Percentiles rank a stretch among this genome's conserved stretches.
These are phyloP conservation scores for Podarcis siculus DNA, from an alignment of 2,797 vertebrate genomes.

Conservation along the genomic window DNA sequence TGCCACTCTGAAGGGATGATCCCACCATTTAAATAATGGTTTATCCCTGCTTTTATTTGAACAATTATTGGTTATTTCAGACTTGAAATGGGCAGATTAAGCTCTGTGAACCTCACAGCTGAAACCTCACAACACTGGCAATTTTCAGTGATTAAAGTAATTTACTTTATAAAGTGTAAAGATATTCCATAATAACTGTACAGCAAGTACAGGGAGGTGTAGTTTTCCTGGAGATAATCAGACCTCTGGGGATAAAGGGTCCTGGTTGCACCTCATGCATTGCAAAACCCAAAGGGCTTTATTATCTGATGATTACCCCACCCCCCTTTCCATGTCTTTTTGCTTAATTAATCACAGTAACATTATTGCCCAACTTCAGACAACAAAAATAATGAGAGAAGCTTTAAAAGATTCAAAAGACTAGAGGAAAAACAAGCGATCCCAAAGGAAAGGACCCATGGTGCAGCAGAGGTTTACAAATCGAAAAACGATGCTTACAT, in stretches of 20 bases:
- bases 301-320: conserved; percentile 81
- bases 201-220: conserved; percentile 72
- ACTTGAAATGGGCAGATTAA: conserved; percentile 63
- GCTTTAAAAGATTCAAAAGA: conserved; percentile 81
- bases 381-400: conserved; percentile 84
- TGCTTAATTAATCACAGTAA: conserved; percentile 84
- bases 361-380: conserved; percentile 81
- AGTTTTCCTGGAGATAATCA: conserved; percentile 81
- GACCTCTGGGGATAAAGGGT: conserved; percentile 76
- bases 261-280: conserved; percentile 74
- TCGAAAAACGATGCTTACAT: conserved; percentile 72
- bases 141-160: conserved; percentile 69
- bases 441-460: conserved; percentile 75
- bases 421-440: conserved; percentile 76
- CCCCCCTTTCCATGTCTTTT: conserved; percentile 77
- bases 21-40: conserved; percentile 74
- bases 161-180: conserved; percentile 75
- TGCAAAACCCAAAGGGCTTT: conserved; percentile 76
- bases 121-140: conserved; percentile 67
- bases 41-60: conserved; percentile 76
- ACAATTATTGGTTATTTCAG: conserved; percentile 78
- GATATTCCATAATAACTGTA: conserved; percentile 71
- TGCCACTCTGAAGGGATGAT: conserved; percentile 68
- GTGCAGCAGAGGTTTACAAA: conserved; percentile 76
- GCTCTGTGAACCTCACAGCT: conserved; percentile 64